Evolutionary conservation across 2,888 invertebrate species (phyloP), one percentile per base, ranked within the genome.

Genomic region (Dexiosoma caninum): DNA sequence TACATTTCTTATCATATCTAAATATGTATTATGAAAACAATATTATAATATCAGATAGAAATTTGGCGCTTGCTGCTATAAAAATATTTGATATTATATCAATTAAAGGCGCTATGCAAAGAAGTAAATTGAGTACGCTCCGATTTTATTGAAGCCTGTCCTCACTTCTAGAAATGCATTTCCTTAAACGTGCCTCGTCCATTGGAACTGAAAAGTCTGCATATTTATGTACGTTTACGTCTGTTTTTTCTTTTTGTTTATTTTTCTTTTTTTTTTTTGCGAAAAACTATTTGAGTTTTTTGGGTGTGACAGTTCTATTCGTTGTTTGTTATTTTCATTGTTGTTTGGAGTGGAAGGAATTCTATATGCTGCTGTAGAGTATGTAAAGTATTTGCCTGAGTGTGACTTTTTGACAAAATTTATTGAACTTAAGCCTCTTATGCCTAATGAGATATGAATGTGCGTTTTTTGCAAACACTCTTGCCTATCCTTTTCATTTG

Each of bases 381-480:
- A 49, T 71, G 70, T 70, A 66, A 77, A 72, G 72, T 69, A 60
- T 81, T 72, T 60, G 74, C 40, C 81, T 78, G 78, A 70, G 70
- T 76, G 66, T 67, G 78, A 75, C 75, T 76, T 78, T 82, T 78
- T 78, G 78, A 69, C 77, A 81, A 81, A 72, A 81, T 81, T 81
- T 81, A 81, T 81, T 67, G 77, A 69, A 72, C 81, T 72, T 77
- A 81, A 81, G 72, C 81, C 81, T 77, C 81, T 81, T 81, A 81
- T 81, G 76, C 72, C 81, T 81, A 81, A 81, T 81, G 81, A 81
- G 81, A 81, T 78, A 81, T 81, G 81, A 81, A 81, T 81, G 74
- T 81, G 81, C 70, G 78, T 75, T 81, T 62, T 32, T 16, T 35
- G 32, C 21, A 44, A 21, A 67, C 35, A 57, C 42, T 49, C 21